A percentile compares a stretch with the other conserved stretches of the same genome.
Evolutionary conservation across 2,113 vertebrate genomes (phyloP).

Genomic region (Anhinga anhinga): DNA sequence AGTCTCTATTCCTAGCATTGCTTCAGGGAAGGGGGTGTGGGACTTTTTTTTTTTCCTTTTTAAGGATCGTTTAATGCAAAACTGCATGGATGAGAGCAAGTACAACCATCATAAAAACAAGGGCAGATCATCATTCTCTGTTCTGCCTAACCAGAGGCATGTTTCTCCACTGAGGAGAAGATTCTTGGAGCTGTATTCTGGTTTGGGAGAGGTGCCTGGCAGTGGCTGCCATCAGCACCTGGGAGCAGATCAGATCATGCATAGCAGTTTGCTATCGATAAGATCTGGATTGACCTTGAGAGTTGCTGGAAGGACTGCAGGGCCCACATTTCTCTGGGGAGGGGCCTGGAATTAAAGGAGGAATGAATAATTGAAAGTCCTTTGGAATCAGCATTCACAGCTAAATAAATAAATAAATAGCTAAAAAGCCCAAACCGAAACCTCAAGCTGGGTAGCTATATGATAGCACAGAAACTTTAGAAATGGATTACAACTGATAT

Average conservation of each 20-base stretch:
- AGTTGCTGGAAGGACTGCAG: neutral
- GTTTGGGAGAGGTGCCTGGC: neutral
- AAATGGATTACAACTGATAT: neutral
- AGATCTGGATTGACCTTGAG: neutral
- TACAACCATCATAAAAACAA: neutral
- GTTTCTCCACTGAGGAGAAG: neutral
- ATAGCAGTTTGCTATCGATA: neutral
- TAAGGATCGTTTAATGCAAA: neutral
- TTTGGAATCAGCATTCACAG: neutral
- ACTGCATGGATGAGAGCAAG: neutral
- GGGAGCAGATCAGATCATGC: neutral
- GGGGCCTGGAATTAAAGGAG: neutral
- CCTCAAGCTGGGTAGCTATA: neutral
- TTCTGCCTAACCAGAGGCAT: neutral
- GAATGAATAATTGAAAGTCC: neutral
- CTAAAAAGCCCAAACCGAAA: neutral
- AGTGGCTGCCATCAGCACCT: neutral
- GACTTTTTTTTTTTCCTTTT: neutral
- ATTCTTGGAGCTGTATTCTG: neutral
- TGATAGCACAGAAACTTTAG: neutral
- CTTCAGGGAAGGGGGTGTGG: neutral
- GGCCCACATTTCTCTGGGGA: neutral
- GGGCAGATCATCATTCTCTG: neutral
- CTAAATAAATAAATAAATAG: neutral
- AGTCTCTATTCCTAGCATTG: constrained; percentile 25